Conservation (phyloP, 1,140 invertebrate genomes). For the Zophobas atratus region DNA sequence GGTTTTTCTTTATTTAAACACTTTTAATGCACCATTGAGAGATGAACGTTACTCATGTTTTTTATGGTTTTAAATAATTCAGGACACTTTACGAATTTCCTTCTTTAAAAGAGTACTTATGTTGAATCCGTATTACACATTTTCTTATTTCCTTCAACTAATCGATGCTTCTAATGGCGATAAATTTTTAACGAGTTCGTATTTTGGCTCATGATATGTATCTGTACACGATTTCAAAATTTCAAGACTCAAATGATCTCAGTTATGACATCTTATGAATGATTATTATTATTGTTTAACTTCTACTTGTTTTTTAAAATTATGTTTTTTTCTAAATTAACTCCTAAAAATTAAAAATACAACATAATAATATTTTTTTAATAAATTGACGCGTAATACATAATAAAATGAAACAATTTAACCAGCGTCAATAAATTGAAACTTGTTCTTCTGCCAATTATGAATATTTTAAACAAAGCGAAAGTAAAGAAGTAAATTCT, state of each 20-base stretch:
- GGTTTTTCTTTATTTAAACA: background rate
- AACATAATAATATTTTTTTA: no score
- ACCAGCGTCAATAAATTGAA: conserved; percentile 26
- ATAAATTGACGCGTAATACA: background rate
- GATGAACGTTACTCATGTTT: conserved; percentile 7
- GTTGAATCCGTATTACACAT: background rate
- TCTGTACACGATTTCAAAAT: no score
- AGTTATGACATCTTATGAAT: no score
- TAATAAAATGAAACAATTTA: background rate
- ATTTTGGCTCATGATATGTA: no score
- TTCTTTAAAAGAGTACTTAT: background rate
- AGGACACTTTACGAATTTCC: background rate
- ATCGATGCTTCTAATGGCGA: background rate
- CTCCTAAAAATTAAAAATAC: no score
- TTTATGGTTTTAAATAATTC: conserved; percentile 7
- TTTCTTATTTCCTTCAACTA: background rate
- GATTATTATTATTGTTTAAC: no score
- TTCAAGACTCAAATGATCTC: no score
- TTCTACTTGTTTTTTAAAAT: no score
- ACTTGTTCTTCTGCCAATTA: conserved; percentile 29
- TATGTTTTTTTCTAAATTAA: no score
- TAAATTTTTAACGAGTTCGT: no score
- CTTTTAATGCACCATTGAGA: conserved; percentile 3
- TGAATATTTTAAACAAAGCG: conserved; percentile 39
- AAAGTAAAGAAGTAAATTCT: conserved; percentile 32